Percentiles rank a stretch among this genome's conserved stretches.
Evolutionary conservation across 1,140 invertebrate genomes (phyloP).

Genomic region (Atopsyche davidsoni): DNA sequence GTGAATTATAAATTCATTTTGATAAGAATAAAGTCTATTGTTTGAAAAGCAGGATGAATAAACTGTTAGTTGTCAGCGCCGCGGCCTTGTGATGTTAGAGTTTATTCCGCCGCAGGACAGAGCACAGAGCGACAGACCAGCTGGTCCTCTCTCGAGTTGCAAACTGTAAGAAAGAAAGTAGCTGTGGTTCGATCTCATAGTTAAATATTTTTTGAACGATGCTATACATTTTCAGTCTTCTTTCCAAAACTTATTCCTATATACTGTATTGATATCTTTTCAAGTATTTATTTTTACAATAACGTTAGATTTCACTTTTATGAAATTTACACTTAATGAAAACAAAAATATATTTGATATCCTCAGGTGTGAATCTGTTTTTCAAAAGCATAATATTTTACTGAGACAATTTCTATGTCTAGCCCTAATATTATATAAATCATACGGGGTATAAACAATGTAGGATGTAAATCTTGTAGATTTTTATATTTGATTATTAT

Average conservation of each 20-base stretch:
- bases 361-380: constrained; percentile 14
- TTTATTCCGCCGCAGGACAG: too few species aligned
- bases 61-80: too few species aligned
- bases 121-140: too few species aligned
- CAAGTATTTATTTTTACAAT: constrained; percentile 8
- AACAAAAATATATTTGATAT: constrained; percentile 12
- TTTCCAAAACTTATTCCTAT: constrained; percentile 25
- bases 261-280: constrained; percentile 22
- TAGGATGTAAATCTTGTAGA: constrained; percentile 28
- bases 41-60: too few species aligned
- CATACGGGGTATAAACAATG: constrained; percentile 20
- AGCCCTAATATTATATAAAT: constrained; percentile 18
- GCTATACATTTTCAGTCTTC: constrained; percentile 26
- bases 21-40: too few species aligned
- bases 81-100: too few species aligned
- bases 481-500: constrained; percentile 29
- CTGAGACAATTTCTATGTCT: constrained; percentile 15
- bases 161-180: constrained; percentile 24
- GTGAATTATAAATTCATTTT: neutral
- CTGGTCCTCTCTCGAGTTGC: too few species aligned
- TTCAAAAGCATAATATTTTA: constrained; percentile 15
- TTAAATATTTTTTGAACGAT: constrained; percentile 30
- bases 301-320: neutral
- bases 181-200: constrained; percentile 29
- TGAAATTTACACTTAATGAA: neutral